Base-by-base conservation (phyloP, 2,113 vertebrate species). In the Myotis lucifugus region DNA sequence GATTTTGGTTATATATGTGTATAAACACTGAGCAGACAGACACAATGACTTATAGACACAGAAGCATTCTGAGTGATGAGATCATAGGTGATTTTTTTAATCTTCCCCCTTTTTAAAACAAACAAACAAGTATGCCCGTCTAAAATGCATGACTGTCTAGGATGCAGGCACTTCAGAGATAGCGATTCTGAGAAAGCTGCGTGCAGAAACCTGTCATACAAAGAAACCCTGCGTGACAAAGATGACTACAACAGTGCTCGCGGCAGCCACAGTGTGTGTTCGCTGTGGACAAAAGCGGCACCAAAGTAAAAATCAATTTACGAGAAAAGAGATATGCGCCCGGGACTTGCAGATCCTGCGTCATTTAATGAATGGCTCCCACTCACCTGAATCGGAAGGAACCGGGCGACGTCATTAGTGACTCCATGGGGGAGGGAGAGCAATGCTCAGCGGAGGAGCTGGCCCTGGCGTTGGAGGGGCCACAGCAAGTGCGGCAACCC, bases 251-350 rank as follows among this genome's bases (percentile, higher is more conserved):
- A 15, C 34, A 29, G 4, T 13, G 9, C 7, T 0, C 0, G 12
- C 2, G 1, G 21, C 18, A 48, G 7, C 0, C 3, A 21, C 10
- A 14, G 67, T 8, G 25, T 1, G 1, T 2, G 27, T 8, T 8
- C 48, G 64, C 8, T 23, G n/a, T 48, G n/a, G n/a, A 46, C 48
- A 32, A 50, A n/a, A 72, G 15, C 12, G 21, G 50, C 54, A 23
- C 32, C 14, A 7, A 86, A 27, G 27, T 15, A 3, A 59, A 54
- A 67, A 90, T 19, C 21, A 46, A 74, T 52, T 32, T 50, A 86
- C 2, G 8, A 8, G 66, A 48, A 90, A 40, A 40, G 10, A 93
- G 37, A 3, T 19, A 0, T 13, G n/a, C 34, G 79, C 82, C 66
- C 9, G 27, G 3, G 2, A 67, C n/a, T 34, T 32, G 32, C 0